These are phyloP conservation scores for Fragum fragum DNA, from an alignment of 2,888 invertebrate species.

Conservation along the genomic window DNA sequence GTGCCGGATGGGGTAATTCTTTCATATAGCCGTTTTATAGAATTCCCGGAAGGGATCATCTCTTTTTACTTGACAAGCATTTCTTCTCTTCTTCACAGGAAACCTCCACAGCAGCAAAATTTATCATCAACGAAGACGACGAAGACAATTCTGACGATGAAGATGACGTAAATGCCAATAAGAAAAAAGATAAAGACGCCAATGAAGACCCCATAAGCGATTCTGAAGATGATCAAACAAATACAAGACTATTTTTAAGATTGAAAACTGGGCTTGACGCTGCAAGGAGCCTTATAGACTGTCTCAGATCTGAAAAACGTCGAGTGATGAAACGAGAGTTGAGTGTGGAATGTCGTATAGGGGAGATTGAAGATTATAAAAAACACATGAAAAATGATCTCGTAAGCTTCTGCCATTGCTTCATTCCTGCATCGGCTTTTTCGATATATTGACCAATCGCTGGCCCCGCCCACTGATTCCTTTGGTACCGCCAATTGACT, in stretches of 20 bases:
- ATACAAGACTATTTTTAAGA: constrained; percentile 56
- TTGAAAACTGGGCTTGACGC: constrained; percentile 77
- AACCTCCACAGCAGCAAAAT: neutral
- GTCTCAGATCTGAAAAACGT: constrained; percentile 77
- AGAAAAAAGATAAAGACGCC: neutral
- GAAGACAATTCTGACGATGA: constrained; percentile 14
- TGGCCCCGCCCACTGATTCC: too few species aligned
- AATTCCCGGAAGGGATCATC: too few species aligned
- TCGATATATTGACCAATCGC: too few species aligned
- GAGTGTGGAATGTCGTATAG: constrained; percentile 79
- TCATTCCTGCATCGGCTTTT: too few species aligned
- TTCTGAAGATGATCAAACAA: neutral
- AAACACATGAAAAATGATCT: constrained; percentile 77
- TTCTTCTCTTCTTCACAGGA: too few species aligned
- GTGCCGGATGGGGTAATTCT: too few species aligned
- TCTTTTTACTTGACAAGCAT: too few species aligned
- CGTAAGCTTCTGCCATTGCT: constrained; percentile 60
- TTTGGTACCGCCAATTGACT: too few species aligned
- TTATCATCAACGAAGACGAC: constrained; percentile 6
- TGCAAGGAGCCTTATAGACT: constrained; percentile 74
- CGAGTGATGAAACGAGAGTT: constrained; percentile 76
- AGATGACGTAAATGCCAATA: neutral
- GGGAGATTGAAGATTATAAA: constrained; percentile 81
- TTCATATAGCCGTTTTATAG: too few species aligned
- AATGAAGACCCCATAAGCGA: neutral